These are phyloP conservation scores for Butorides virescens DNA, from an alignment of 2,113 vertebrate species.

Conservation along the genomic window DNA sequence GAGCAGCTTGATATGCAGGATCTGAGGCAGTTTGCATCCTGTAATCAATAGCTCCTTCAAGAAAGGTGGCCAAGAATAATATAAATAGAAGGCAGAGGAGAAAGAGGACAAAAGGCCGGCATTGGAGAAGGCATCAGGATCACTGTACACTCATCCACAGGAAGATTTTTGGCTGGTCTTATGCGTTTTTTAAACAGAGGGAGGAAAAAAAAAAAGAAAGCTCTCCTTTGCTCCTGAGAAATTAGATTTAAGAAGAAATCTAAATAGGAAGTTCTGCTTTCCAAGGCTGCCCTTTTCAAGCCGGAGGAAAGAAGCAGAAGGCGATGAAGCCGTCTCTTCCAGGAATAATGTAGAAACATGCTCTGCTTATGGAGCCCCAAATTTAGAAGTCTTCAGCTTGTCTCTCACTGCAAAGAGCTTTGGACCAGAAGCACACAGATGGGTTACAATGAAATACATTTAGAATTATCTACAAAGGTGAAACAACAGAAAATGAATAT, in stretches of 20 bases:
- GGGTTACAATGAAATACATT: not conserved
- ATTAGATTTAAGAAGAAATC: not conserved
- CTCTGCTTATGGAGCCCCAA: not conserved
- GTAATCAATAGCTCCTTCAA: not conserved
- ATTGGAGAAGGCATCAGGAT: not conserved
- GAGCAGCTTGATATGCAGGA: conserved; percentile 18
- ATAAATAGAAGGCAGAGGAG: not conserved
- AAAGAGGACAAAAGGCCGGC: not conserved
- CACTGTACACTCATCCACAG: not conserved
- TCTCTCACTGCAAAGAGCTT: not conserved
- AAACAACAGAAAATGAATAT: not conserved
- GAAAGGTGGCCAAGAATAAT: conserved; percentile 1
- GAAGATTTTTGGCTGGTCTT: not conserved
- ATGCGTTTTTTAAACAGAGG: not conserved
- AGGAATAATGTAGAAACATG: not conserved
- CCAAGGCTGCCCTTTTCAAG: not conserved
- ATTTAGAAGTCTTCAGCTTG: not conserved
- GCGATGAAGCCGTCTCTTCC: not conserved
- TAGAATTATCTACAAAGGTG: not conserved
- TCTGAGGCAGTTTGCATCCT: conserved; percentile 19
- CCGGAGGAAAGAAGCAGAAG: not conserved
- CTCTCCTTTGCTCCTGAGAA: not conserved
- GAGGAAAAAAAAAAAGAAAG: not conserved
- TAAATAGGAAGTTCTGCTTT: conserved; percentile 9
- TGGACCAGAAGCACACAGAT: not conserved